Percentiles rank a stretch among this genome's conserved stretches.
These are phyloP conservation scores for Gasterosteus aculeatus DNA, from an alignment of 2,113 vertebrate species.

Conservation along the genomic window DNA sequence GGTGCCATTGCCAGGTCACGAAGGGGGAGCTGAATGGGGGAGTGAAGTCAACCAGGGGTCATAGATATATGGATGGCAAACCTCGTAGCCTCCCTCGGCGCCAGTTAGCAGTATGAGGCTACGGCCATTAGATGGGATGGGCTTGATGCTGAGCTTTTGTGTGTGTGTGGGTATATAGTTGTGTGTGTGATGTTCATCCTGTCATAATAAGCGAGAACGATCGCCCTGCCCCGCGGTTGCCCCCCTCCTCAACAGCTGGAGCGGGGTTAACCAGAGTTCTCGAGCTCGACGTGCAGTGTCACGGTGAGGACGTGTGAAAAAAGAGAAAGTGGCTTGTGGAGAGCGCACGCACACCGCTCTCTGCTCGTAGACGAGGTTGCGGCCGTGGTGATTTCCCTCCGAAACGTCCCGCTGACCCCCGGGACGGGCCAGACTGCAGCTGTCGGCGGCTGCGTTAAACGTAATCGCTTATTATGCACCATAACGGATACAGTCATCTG, in stretches of 20 bases:
- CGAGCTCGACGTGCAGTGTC: constrained; percentile 60
- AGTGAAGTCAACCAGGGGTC: constrained; percentile 82
- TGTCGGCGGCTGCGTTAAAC: constrained; percentile 16
- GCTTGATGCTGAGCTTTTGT: constrained; percentile 63
- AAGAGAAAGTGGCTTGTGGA: neutral
- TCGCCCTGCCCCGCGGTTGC: constrained; percentile 67
- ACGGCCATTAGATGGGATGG: constrained; percentile 75
- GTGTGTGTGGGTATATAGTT: constrained; percentile 33
- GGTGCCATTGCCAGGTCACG: constrained; percentile 82
- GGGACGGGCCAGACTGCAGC: constrained; percentile 11
- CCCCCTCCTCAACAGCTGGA: constrained; percentile 78
- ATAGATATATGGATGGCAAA: constrained; percentile 81
- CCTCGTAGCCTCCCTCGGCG: constrained; percentile 79
- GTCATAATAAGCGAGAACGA: constrained; percentile 71
- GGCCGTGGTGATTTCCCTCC: constrained; percentile 43
- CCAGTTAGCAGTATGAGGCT: constrained; percentile 75
- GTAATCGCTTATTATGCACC: constrained; percentile 14
- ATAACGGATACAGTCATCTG: constrained; percentile 41
- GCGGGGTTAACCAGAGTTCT: constrained; percentile 77
- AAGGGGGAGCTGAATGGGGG: constrained; percentile 72
- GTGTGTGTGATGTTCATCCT: constrained; percentile 56
- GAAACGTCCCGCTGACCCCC: constrained; percentile 48
- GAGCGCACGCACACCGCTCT: neutral
- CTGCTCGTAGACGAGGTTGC: neutral
- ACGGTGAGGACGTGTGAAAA: constrained; percentile 76